Conservation (phyloP, 2,113 vertebrate genomes). For the Lasiurus borealis region DNA sequence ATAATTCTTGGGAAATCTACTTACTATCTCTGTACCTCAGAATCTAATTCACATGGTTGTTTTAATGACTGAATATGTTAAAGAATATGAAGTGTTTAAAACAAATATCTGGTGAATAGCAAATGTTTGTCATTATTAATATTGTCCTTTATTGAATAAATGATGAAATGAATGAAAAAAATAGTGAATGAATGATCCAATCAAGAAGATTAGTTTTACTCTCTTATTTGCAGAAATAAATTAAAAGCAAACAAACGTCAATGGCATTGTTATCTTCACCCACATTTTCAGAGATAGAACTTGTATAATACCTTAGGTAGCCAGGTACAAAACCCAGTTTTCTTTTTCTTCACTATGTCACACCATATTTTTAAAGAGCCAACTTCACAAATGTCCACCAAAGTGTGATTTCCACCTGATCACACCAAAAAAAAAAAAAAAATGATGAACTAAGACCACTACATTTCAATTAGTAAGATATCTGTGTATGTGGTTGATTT, state of each 20-base stretch:
- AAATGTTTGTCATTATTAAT: not conserved
- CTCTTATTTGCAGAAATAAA: not conserved
- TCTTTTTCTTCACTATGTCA: not conserved
- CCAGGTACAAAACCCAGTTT: not conserved
- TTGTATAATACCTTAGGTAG: not conserved
- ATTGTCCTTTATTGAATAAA: not conserved
- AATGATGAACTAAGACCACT: not conserved
- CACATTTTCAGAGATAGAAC: not conserved
- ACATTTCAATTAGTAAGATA: not conserved
- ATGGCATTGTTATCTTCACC: not conserved
- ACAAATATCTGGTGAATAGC: not conserved
- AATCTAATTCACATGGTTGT: not conserved
- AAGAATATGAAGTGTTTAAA: not conserved
- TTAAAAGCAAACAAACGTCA: not conserved
- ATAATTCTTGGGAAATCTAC: not conserved
- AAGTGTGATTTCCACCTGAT: not conserved
- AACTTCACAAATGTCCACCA: not conserved
- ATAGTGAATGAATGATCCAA: not conserved
- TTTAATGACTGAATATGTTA: not conserved
- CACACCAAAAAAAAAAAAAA: constrained; percentile 7
- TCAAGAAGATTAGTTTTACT: not conserved
- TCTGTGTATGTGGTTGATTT: not conserved
- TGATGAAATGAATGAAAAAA: not conserved
- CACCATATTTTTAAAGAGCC: not conserved
- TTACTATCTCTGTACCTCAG: not conserved